phyloP scores from a whole-genome alignment of 1,140 invertebrate species.

The Lepidurus arcticus region DNA sequence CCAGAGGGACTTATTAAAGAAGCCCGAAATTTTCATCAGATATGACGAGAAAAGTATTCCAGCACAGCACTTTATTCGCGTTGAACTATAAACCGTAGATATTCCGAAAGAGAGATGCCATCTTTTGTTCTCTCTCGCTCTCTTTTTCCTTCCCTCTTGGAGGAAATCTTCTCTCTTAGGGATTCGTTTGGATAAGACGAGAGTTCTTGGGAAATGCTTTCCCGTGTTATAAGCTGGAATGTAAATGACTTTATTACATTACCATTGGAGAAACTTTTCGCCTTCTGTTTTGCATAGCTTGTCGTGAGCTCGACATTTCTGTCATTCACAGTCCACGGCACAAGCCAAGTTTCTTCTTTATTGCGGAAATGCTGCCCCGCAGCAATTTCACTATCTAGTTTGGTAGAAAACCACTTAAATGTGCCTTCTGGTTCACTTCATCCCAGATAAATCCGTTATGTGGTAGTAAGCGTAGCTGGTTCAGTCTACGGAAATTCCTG shows the following conservation, averaged over 20 bases:
- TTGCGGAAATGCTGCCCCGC: background rate
- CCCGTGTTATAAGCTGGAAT: background rate
- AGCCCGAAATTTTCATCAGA: background rate
- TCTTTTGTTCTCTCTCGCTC: background rate
- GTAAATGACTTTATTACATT: slow-evolving; percentile 6
- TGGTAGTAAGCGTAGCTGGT: background rate
- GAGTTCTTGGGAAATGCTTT: background rate
- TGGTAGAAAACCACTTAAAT: slow-evolving; percentile 5
- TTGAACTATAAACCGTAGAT: background rate
- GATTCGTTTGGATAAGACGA: background rate
- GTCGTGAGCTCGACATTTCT: slow-evolving; percentile 13
- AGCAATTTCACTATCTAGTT: background rate
- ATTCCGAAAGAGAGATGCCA: background rate
- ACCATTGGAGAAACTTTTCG: slow-evolving; percentile 14
- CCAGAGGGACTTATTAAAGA: too few species aligned
- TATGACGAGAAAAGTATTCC: background rate
- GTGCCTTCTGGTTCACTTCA: background rate
- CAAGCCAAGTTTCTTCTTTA: slow-evolving; percentile 5
- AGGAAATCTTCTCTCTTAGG: background rate
- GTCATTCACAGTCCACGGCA: slow-evolving; percentile 8
- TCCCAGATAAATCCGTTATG: background rate
- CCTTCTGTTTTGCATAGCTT: slow-evolving; percentile 14
- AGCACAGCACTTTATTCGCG: background rate
- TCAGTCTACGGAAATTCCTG: background rate
- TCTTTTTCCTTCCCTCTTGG: too few species aligned